phyloP scores from a whole-genome alignment of 2,797 vertebrate species.

The Cuculus canorus region DNA sequence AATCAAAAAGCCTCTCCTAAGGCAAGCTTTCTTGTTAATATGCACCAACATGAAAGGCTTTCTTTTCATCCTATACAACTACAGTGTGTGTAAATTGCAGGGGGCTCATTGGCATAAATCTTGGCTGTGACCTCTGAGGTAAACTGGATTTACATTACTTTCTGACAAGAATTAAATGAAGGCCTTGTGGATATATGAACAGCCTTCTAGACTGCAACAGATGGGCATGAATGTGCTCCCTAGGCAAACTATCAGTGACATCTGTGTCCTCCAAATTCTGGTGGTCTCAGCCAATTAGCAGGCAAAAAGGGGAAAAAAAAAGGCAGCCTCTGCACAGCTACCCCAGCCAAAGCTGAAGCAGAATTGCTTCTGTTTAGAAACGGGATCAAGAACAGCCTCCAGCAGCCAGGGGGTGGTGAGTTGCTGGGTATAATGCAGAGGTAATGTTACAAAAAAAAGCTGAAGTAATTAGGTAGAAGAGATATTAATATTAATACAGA shows the following conservation, averaged over 20 bases:
- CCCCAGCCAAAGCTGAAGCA: conserved; percentile 64
- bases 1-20: conserved; percentile 80
- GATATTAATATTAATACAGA: conserved; percentile 32
- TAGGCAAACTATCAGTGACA: conserved; percentile 86
- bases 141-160: conserved; percentile 89
- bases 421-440: not conserved
- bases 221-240: conserved; percentile 87
- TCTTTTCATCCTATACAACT: conserved; percentile 85
- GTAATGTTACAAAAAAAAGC: not conserved
- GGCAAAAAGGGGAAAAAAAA: conserved; percentile 56
- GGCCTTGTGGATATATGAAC: conserved; percentile 85
- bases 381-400: conserved; percentile 73
- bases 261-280: conserved; percentile 88
- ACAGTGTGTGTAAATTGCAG: conserved; percentile 83
- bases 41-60: conserved; percentile 84
- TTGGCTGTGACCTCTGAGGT: conserved; percentile 84
- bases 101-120: conserved; percentile 86
- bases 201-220: conserved; percentile 86
- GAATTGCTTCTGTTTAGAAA: conserved; percentile 80
- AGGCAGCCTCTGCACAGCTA: conserved; percentile 57
- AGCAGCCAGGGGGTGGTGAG: conserved; percentile 62
- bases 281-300: conserved; percentile 86
- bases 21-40: conserved; percentile 85
- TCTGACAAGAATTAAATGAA: conserved; percentile 90
- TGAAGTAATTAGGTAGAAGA: not conserved